These are phyloP conservation scores for Pollimyrus isidori DNA, from an alignment of 2,113 vertebrate genomes.

Conservation along the genomic window DNA sequence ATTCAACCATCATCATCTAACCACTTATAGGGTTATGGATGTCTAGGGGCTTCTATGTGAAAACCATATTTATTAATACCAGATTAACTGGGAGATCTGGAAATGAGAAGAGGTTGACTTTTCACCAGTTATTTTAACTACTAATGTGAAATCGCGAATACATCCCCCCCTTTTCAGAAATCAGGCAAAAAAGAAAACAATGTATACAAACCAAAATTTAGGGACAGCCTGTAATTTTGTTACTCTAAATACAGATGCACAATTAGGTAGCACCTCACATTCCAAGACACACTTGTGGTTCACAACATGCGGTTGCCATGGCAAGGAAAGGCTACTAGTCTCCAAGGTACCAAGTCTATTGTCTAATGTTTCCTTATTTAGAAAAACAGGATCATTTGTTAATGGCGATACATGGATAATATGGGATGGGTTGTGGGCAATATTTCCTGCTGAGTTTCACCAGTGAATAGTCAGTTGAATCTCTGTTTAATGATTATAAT, in stretches of 20 bases:
- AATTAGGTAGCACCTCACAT: slow-evolving; percentile 50
- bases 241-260: slow-evolving; percentile 50
- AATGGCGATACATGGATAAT: slow-evolving; percentile 47
- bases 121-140: neutral
- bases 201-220: neutral
- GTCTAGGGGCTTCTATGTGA: neutral
- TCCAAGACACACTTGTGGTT: slow-evolving; percentile 61
- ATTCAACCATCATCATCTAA: neutral
- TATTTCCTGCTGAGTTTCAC: slow-evolving; percentile 10
- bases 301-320: slow-evolving; percentile 68
- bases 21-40: neutral
- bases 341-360: slow-evolving; percentile 71
- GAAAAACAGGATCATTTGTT: slow-evolving; percentile 66
- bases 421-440: slow-evolving; percentile 11
- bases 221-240: slow-evolving; percentile 37
- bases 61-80: neutral
- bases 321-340: slow-evolving; percentile 70
- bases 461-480: slow-evolving; percentile 39
- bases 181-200: neutral
- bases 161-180: neutral
- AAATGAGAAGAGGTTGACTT: neutral
- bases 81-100: neutral
- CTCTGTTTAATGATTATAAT: slow-evolving; percentile 45
- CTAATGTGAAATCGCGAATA: neutral
- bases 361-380: slow-evolving; percentile 71